A percentile compares a stretch with the other conserved stretches of the same genome.
Evolutionary conservation across 2,888 invertebrate species (phyloP).

Genomic region (Standfussiana lucernea): DNA sequence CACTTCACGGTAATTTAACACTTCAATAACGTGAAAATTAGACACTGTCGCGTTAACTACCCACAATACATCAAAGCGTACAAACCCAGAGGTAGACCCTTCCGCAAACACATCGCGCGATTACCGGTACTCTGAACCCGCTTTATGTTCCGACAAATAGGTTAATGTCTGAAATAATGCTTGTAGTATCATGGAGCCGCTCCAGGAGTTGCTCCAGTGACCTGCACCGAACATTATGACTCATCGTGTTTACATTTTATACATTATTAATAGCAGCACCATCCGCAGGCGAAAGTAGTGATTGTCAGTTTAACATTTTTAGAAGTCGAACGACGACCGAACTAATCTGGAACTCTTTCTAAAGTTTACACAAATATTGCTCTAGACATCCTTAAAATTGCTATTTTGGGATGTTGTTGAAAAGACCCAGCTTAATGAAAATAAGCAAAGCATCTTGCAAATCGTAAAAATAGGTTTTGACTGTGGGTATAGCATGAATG

Average conservation of each 20-base stretch:
- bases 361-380: constrained; percentile 49
- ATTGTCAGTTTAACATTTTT: constrained; percentile 50
- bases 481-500: constrained; percentile 31
- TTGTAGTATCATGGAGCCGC: constrained; percentile 75
- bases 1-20: constrained; percentile 29
- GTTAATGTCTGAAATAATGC: constrained; percentile 84
- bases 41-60: neutral
- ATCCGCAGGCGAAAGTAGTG: constrained; percentile 11
- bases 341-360: constrained; percentile 39
- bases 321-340: constrained; percentile 52
- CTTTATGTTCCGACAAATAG: constrained; percentile 80
- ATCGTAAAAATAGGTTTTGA: constrained; percentile 38
- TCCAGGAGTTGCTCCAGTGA: constrained; percentile 78
- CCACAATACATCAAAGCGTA: constrained; percentile 40
- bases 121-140: constrained; percentile 71
- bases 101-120: constrained; percentile 80
- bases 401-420: constrained; percentile 39
- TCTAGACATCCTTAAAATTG: constrained; percentile 55
- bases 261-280: constrained; percentile 54
- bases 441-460: constrained; percentile 42
- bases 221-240: constrained; percentile 76
- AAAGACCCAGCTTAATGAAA: constrained; percentile 39
- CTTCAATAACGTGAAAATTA: constrained; percentile 27
- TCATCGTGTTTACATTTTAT: constrained; percentile 77
- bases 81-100: constrained; percentile 60